phyloP scores from a whole-genome alignment of 1,140 invertebrate species.

The Diachasmimorpha longicaudata region DNA sequence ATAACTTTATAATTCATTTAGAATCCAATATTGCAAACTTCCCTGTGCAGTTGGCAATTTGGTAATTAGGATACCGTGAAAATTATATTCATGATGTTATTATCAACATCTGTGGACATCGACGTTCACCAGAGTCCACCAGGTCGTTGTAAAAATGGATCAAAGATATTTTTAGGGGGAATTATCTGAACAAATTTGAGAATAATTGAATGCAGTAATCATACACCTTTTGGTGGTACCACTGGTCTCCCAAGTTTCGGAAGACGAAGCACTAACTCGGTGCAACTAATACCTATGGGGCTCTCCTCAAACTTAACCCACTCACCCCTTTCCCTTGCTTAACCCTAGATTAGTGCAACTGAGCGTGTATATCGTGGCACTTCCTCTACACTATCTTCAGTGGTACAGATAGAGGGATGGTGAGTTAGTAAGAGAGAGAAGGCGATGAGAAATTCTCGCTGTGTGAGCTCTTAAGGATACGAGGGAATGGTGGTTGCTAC shows the following conservation, averaged over 20 bases:
- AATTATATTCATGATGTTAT: too few relatives aligned
- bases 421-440: neutral
- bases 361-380: neutral
- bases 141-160: too few relatives aligned
- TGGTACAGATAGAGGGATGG: neutral
- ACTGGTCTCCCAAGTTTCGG: neutral
- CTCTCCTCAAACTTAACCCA: constrained; percentile 17
- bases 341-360: constrained; percentile 23
- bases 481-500: neutral
- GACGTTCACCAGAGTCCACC: too few relatives aligned
- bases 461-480: neutral
- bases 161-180: too few relatives aligned
- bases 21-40: too few relatives aligned
- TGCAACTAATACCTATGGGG: constrained; percentile 1
- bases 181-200: too few relatives aligned
- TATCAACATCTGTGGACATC: too few relatives aligned
- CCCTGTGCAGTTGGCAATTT: too few relatives aligned
- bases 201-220: too few relatives aligned
- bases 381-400: constrained; percentile 6
- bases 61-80: too few relatives aligned
- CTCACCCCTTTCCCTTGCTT: neutral
- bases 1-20: too few relatives aligned
- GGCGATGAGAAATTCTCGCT: neutral
- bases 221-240: neutral
- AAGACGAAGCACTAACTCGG: neutral